Evolutionary conservation across 2,797 vertebrate species (phyloP), one percentile per base, ranked within the genome.

Genomic region (Carcharodon carcharias): DNA sequence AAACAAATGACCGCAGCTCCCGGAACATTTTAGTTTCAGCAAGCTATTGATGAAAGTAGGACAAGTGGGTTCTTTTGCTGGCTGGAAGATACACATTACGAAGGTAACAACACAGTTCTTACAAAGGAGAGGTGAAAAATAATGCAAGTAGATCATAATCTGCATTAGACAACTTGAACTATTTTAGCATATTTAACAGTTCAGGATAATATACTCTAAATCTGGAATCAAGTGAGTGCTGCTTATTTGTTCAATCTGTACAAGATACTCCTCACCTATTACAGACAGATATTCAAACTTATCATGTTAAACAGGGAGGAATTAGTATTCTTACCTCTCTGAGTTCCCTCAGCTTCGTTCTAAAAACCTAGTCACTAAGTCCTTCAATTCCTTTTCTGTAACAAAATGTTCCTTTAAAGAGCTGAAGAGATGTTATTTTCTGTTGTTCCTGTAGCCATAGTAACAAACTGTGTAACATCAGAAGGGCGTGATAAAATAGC

Each of bases 401-500:
- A 97, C 98, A 97, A 98, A 97, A 97, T 98, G 98, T 97, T 97
- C 97, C 97, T 97, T 96, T 97, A 97, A 97, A 98, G 97, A 54
- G 97, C 97, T 97, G 97, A 97, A 96, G 96, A 96, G 96, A 98
- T 99, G 98, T 99, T 99, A 98, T 99, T 98, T 97, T 98, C 97
- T 99, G 98, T 99, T 99, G 98, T 97, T 97, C 95, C 97, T 96
- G 98, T 98, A 97, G 97, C 98, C 98, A 98, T 98, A 97, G 97
- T 97, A 97, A 98, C 98, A 96, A 97, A 97, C 97, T 98, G 98
- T 98, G 98, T 98, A 98, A 98, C 98, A 98, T 98, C 98, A 97
- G 97, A 97, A 98, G 97, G 97, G 98, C 97, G 98, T 97, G 97
- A 97, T 98, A 97, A 97, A 97, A 97, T 97, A 96, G 73, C 87